Conservation (phyloP, 2,113 vertebrate genomes). For the Himantopus leucocephalus region DNA sequence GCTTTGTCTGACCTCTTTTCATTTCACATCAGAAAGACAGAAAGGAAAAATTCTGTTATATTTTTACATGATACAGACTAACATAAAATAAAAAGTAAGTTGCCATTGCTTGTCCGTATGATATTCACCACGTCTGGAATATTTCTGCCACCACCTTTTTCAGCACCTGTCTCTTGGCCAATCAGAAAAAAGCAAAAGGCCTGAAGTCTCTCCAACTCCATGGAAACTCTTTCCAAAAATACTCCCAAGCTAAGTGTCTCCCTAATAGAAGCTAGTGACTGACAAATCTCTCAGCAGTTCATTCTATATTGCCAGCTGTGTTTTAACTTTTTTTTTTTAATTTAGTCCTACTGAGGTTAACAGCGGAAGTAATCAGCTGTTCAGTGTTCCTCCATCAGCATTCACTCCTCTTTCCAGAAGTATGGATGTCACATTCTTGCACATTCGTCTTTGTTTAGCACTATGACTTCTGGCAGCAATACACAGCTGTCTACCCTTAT, state of each 20-base stretch:
- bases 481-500: conserved; percentile 52
- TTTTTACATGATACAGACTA: not conserved
- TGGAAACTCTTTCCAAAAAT: conserved; percentile 78
- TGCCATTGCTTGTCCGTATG: not conserved
- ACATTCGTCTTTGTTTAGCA: conserved; percentile 19
- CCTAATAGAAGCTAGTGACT: conserved; percentile 27
- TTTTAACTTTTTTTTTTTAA: not conserved
- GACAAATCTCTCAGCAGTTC: conserved; percentile 49
- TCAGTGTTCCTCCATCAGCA: not conserved
- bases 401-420: conserved; percentile 33
- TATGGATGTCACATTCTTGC: conserved; percentile 28
- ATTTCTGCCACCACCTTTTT: conserved; percentile 72
- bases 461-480: conserved; percentile 18
- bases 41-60: not conserved
- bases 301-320: conserved; percentile 38
- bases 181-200: conserved; percentile 69
- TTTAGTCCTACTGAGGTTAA: conserved; percentile 27
- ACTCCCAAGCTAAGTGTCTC: conserved; percentile 58
- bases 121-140: conserved; percentile 49
- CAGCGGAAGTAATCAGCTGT: conserved; percentile 67
- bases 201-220: conserved; percentile 61
- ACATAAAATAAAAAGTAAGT: not conserved
- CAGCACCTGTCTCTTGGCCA: conserved; percentile 73
- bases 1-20: not conserved
- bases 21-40: not conserved